Evolutionary conservation across 1,140 invertebrate genomes (phyloP).

Genomic region (Brachionus paranguensis): DNA sequence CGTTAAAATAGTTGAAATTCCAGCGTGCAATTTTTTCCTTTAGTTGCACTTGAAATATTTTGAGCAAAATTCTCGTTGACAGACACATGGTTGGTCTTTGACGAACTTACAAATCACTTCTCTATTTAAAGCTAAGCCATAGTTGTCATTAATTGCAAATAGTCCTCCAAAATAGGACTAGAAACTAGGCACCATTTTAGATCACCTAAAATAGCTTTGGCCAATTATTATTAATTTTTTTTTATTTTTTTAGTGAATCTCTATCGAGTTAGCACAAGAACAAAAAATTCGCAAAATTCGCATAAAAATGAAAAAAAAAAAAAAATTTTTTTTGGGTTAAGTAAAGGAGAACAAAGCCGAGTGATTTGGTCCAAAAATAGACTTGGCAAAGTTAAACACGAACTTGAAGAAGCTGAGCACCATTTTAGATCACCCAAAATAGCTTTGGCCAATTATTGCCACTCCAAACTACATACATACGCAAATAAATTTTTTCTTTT

Average conservation of each 20-base stretch:
- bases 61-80: not conserved
- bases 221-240: not conserved
- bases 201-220: not conserved
- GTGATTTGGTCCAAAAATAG: not conserved
- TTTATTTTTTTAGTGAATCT: no score
- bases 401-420: not conserved
- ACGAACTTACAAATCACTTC: not conserved
- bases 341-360: no score
- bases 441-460: not conserved
- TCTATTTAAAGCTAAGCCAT: not conserved
- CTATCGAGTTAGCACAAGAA: no score
- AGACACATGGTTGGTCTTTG: constrained; percentile 5
- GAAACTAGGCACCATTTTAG: not conserved
- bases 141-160: not conserved
- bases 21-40: not conserved
- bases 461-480: not conserved
- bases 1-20: constrained; percentile 28
- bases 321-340: no score
- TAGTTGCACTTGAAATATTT: constrained; percentile 35
- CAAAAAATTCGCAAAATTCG: no score
- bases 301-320: no score
- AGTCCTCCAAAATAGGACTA: no score
- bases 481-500: not conserved
- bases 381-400: not conserved
- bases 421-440: not conserved